Evolutionary conservation across 2,888 invertebrate genomes (phyloP).

Genomic region (Portevinia maculata): DNA sequence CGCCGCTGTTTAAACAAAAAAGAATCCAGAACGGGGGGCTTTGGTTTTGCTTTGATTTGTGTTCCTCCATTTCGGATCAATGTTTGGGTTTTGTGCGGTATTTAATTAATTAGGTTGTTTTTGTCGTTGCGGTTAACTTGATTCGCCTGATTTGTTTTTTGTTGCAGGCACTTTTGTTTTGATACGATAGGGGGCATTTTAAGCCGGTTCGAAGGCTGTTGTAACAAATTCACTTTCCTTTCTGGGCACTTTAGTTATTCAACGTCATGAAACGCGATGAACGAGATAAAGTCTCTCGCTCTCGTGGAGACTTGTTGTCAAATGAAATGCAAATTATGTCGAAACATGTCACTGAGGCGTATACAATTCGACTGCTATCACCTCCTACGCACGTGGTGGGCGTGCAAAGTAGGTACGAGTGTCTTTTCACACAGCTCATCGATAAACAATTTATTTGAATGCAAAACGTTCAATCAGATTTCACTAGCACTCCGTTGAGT

Average conservation of each 20-base stretch:
- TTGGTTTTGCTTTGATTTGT: conserved; percentile 7
- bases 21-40: not conserved
- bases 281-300: conserved; percentile 17
- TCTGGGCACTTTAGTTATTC: conserved; percentile 40
- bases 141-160: conserved; percentile 2
- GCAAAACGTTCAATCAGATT: conserved; percentile 54
- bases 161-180: conserved; percentile 10
- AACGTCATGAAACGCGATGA: conserved; percentile 41
- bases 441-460: conserved; percentile 57
- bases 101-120: conserved; percentile 53
- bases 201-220: not conserved
- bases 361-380: conserved; percentile 29
- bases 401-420: conserved; percentile 51
- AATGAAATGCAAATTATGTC: conserved; percentile 79
- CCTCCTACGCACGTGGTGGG: conserved; percentile 54
- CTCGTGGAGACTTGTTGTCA: conserved; percentile 75
- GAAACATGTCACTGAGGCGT: conserved; percentile 55
- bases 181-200: not conserved
- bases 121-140: conserved; percentile 49
- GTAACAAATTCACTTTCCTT: conserved; percentile 43
- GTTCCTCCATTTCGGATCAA: not conserved
- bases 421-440: conserved; percentile 27
- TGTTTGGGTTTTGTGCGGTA: conserved; percentile 28
- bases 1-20: not conserved
- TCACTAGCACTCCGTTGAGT: conserved; percentile 40